phyloP scores from a whole-genome alignment of 1,140 invertebrate genomes.

The Trichonephila inaurata region DNA sequence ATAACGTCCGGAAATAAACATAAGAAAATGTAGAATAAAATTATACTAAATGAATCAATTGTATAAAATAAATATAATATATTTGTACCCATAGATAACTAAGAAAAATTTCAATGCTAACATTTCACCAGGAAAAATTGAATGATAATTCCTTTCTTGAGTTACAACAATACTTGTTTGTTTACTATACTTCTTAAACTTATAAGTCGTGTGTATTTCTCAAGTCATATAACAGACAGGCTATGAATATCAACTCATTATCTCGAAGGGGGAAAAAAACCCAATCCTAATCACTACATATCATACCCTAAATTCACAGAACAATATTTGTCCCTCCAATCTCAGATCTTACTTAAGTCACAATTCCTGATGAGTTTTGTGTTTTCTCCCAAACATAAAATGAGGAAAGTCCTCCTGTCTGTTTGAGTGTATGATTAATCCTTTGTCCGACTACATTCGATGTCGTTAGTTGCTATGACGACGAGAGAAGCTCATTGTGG shows the following conservation, averaged over 20 bases:
- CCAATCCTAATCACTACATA: background rate
- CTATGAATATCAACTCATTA: background rate
- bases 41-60: no score
- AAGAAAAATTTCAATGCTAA: no score
- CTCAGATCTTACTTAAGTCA: background rate
- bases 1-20: no score
- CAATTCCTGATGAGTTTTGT: background rate
- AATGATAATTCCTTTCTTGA: no score
- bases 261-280: background rate
- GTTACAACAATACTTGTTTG: no score
- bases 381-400: slow-evolving; percentile 36
- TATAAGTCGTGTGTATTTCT: background rate
- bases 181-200: no score
- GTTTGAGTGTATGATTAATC: slow-evolving; percentile 40
- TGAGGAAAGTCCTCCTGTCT: background rate
- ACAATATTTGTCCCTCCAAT: slow-evolving; percentile 1
- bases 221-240: background rate
- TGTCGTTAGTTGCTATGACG: slow-evolving; percentile 7
- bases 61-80: no score
- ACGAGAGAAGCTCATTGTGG: slow-evolving; percentile 7
- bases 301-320: background rate
- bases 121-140: no score
- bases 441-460: slow-evolving; percentile 24
- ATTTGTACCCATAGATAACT: no score
- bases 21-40: no score